Evolutionary conservation across 2,888 invertebrate species (phyloP), one percentile per base, ranked within the genome.

Genomic region (Nemurella pictetii): DNA sequence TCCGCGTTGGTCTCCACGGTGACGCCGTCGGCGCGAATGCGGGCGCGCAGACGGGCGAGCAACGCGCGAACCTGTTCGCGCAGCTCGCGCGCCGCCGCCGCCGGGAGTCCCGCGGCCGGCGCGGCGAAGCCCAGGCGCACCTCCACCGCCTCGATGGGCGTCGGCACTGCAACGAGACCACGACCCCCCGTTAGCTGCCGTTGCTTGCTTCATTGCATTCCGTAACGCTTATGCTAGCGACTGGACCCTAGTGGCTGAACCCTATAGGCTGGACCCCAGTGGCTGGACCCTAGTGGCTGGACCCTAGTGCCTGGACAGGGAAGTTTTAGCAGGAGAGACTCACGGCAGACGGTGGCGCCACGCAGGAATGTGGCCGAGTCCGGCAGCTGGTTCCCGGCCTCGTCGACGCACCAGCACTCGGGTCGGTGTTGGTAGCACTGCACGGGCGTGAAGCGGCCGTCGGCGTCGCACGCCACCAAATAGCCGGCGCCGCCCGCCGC

Each of bases 361-460:
- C 90, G 91, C 25, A 90, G 89, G 88, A 95, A 95, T 9, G 93
- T 92, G 86, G 92, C 92, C 0, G 93, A 92, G 20, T 93, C 91
- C 15, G 93, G 91, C 28, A 95, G 88, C 88, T 94, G 94, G 89
- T 95, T 95, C 32, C 95, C 95, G 0, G 96, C 96, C 85, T 96
- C 96, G 89, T 97, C 96, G 1, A 96, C 96, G 89, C 97, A 97
- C 96, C 96, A 96, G 89, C 96, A 96, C n/a, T 91, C 90, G 20
- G 85, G 84, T 27, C 85, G 85, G 15, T 83, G 85, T 12, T 92
- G 93, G 28, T 94, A 93, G 88, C 96, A 96, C 88, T 96, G 96
- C 0, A 93, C 94, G 0, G 96, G 94, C 0, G 93, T n/a, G 27
- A 81, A 81, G 2, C 35, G 86, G 81, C 87, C 88, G 9, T 86